Evolutionary conservation across 1,140 invertebrate species (phyloP).

Genomic region (Drosophila bipectinata): DNA sequence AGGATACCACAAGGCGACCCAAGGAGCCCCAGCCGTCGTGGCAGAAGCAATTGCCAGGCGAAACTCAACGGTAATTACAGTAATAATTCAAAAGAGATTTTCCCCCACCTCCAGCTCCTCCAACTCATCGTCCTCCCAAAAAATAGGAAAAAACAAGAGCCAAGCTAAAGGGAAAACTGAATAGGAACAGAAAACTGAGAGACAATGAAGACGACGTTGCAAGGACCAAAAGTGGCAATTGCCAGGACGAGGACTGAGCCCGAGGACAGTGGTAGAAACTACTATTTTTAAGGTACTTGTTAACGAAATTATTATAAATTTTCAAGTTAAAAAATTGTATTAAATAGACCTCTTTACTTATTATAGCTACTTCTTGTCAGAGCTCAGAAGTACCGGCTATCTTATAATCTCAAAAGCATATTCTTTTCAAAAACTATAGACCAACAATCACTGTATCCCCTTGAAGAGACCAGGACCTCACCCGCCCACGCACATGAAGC

Average conservation of each 20-base stretch:
- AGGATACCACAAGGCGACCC: conserved; percentile 37
- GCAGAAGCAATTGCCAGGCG: conserved; percentile 55
- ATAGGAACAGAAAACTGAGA: conserved; percentile 43
- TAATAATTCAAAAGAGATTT: conserved; percentile 84
- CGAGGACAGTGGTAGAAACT: conserved; percentile 21
- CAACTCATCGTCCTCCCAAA: conserved; percentile 17
- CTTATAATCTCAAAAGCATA: background rate
- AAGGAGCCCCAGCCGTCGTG: conserved; percentile 3
- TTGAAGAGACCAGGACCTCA: conserved; percentile 18
- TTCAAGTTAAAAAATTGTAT: too few species aligned
- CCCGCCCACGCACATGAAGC: conserved; percentile 61
- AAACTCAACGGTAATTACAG: conserved; percentile 83
- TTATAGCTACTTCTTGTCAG: background rate
- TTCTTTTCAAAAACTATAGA: background rate
- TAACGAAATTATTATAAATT: background rate
- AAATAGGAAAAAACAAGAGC: conserved; percentile 18
- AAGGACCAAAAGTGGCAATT: conserved; percentile 71
- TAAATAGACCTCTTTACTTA: too few species aligned
- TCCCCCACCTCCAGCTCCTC: conserved; percentile 48
- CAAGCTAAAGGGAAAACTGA: conserved; percentile 17
- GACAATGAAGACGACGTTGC: conserved; percentile 68
- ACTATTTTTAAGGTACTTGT: background rate
- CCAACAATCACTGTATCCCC: conserved; percentile 21
- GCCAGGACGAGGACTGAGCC: conserved; percentile 30
- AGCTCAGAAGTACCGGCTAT: too few species aligned